Evolutionary conservation across 2,797 vertebrate species (phyloP), one percentile per base, ranked within the genome.

Genomic region (Xiphorhynchus erythropygius): DNA sequence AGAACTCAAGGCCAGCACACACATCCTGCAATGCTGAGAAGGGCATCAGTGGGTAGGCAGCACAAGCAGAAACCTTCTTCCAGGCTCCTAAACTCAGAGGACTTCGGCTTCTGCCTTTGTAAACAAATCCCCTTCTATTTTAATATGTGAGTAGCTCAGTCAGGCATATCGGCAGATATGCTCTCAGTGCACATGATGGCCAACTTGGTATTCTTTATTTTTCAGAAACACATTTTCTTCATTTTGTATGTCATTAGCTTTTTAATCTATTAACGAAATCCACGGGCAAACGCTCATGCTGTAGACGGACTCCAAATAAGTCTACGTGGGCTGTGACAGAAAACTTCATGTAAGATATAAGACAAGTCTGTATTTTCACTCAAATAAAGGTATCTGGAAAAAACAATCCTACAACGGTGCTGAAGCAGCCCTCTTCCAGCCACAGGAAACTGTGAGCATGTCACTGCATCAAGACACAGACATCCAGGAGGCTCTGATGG

Each of bases 21-120:
- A 0, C 13, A 53, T 27, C 62, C 64, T 39, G 30, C 1, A 1
- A 32, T 67, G 19, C 37, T 10, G 4, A 0, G 1, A 6, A 2
- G 37, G 27, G 14, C 8, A 2, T 25, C 57, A 50, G 35, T 3
- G 2, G 42, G 12, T n/a, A 70, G 35, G 41, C 78, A 92, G 35
- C 18, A 6, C 2, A 37, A 62, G 25, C 27, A 84, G 19, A 88
- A 85, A 32, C 13, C 42, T 91, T 74, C 16, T 78, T 35, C 41
- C 81, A 57, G 49, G 28, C 57, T 75, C 49, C 76, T 75, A 69
- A 50, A 75, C 55, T 65, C 69, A 41, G 49, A 59, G 19, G 24
- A 63, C 50, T 87, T 76, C 39, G 67, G 28, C 9, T 83, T 74
- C 60, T 47, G 18, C 62, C 73, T 80, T 42, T 42, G 37, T 84